Conservation (phyloP, 2,888 invertebrate species). For the Epirrhoe tristata region DNA sequence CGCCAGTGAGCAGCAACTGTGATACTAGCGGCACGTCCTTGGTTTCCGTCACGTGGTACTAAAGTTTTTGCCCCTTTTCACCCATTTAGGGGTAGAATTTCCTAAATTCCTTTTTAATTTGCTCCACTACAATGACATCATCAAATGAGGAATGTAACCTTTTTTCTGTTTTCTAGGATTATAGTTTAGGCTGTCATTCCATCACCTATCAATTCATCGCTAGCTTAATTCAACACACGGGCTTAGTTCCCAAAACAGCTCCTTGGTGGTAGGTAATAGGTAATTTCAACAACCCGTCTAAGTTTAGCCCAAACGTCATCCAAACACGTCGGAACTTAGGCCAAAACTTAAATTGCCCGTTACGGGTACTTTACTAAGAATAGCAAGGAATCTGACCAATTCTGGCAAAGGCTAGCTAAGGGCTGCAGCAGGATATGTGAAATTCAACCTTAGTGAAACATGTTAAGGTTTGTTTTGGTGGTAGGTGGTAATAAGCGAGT, state of each 20-base stretch:
- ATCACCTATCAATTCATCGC: not conserved
- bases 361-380: conserved; percentile 38
- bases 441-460: conserved; percentile 14
- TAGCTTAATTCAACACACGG: too few species aligned
- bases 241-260: not conserved
- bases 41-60: too few species aligned
- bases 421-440: not conserved
- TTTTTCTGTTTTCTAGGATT: too few species aligned
- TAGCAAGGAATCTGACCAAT: conserved; percentile 41
- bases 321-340: conserved; percentile 27
- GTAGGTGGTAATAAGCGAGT: conserved; percentile 26
- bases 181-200: not conserved
- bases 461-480: conserved; percentile 8
- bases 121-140: too few species aligned
- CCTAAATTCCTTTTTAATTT: too few species aligned
- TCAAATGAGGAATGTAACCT: too few species aligned
- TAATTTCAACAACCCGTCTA: not conserved
- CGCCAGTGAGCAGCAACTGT: too few species aligned
- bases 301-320: conserved; percentile 6
- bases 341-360: conserved; percentile 40
- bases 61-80: too few species aligned
- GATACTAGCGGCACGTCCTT: too few species aligned
- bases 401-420: conserved; percentile 36
- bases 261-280: not conserved
- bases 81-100: too few species aligned